Evolutionary conservation across 2,888 invertebrate species (phyloP).

Genomic region (Drosophila hawaiiensis): DNA sequence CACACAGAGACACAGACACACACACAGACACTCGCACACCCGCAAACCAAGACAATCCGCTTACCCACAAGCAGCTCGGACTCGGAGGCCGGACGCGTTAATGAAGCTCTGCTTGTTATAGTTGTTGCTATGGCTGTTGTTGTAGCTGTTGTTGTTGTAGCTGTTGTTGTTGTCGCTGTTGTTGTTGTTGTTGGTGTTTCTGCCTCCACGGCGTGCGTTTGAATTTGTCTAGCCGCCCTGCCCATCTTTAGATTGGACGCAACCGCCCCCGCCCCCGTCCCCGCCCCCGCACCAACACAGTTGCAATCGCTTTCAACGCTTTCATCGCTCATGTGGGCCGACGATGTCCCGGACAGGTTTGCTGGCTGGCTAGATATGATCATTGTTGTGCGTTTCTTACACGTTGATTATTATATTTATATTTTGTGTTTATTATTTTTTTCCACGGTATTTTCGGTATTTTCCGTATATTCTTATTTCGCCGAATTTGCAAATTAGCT

Average conservation of each 20-base stretch:
- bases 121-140: conserved; percentile 33
- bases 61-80: conserved; percentile 73
- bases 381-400: conserved; percentile 46
- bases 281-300: conserved; percentile 43
- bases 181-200: conserved; percentile 16
- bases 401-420: conserved; percentile 1
- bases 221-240: conserved; percentile 43
- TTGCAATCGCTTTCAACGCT: conserved; percentile 58
- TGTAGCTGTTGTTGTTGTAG: conserved; percentile 17
- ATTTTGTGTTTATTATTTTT: not conserved
- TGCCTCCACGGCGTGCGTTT: conserved; percentile 39
- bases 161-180: conserved; percentile 9
- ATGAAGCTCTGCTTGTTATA: conserved; percentile 65
- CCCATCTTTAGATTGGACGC: conserved; percentile 35
- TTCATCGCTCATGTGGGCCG: conserved; percentile 57
- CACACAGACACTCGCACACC: not conserved
- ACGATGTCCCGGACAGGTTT: conserved; percentile 59
- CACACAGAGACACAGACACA: not conserved
- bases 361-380: conserved; percentile 69
- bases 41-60: conserved; percentile 43
- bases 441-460: conserved; percentile 15
- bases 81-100: conserved; percentile 77
- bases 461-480: conserved; percentile 19
- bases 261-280: not conserved
- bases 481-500: conserved; percentile 62